These are phyloP conservation scores for Cirrhinus molitorella DNA, from an alignment of 2,797 vertebrate genomes.

Conservation along the genomic window DNA sequence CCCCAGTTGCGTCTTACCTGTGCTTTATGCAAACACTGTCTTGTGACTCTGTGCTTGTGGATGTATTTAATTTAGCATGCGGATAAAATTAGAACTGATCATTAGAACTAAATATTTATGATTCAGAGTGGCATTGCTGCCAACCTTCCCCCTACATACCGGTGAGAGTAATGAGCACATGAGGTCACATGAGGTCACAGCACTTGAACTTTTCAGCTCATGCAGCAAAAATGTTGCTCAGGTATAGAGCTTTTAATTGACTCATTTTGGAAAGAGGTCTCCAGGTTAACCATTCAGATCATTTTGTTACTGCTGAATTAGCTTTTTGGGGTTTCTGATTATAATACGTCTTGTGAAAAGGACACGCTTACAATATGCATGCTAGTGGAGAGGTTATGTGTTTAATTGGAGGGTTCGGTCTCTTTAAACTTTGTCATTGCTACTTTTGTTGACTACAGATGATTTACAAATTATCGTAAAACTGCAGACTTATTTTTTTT, in stretches of 20 bases:
- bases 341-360: background rate
- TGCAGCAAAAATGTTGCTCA: constrained; percentile 28
- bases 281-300: background rate
- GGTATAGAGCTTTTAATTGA: constrained; percentile 30
- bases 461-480: background rate
- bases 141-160: background rate
- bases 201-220: constrained; percentile 30
- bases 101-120: constrained; percentile 38
- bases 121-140: background rate
- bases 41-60: background rate
- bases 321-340: constrained; percentile 15
- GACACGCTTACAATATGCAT: constrained; percentile 7
- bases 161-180: constrained; percentile 23
- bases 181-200: constrained; percentile 24
- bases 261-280: constrained; percentile 26
- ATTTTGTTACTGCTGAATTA: constrained; percentile 26
- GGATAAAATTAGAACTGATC: constrained; percentile 13
- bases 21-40: constrained; percentile 1
- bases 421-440: background rate
- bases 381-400: background rate
- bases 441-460: background rate
- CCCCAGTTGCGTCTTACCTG: background rate
- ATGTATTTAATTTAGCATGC: constrained; percentile 7
- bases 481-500: background rate
- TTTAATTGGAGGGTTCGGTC: constrained; percentile 4